Percentiles rank a stretch among this genome's conserved stretches.
phyloP scores from a whole-genome alignment of 2,888 invertebrate species.

The Leptarthrus brevirostris region DNA sequence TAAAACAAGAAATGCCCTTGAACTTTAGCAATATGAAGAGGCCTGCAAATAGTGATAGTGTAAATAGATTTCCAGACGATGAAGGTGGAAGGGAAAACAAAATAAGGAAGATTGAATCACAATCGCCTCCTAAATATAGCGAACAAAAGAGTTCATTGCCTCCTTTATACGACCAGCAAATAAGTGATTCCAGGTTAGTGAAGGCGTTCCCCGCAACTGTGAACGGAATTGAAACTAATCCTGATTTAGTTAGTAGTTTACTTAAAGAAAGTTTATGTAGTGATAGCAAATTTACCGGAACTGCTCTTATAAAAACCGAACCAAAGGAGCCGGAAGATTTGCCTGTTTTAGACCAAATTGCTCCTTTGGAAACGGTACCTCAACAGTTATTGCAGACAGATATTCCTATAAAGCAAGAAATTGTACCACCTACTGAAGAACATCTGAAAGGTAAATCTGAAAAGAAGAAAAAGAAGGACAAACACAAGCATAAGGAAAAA shows the following conservation, averaged over 20 bases:
- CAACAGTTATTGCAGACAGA: conserved; percentile 66
- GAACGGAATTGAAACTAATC: conserved; percentile 79
- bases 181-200: conserved; percentile 30
- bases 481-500: conserved; percentile 84
- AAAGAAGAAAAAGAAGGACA: conserved; percentile 80
- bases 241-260: conserved; percentile 76
- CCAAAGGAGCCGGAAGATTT: conserved; percentile 22
- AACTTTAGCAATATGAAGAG: conserved; percentile 49
- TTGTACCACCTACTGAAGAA: conserved; percentile 46
- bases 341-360: background rate
- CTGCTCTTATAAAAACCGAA: conserved; percentile 47
- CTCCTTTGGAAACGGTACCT: conserved; percentile 63
- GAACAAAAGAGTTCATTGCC: conserved; percentile 32
- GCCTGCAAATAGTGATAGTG: conserved; percentile 5
- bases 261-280: conserved; percentile 74
- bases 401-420: conserved; percentile 60
- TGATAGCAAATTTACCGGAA: conserved; percentile 56
- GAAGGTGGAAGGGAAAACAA: conserved; percentile 51
- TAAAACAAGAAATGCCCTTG: conserved; percentile 37
- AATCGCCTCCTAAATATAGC: conserved; percentile 44
- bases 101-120: conserved; percentile 52
- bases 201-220: conserved; percentile 59
- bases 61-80: conserved; percentile 38
- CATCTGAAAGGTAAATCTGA: conserved; percentile 57
- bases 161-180: conserved; percentile 38